Conservation (phyloP, 2,113 vertebrate species). For the Pterophyllum scalare region DNA sequence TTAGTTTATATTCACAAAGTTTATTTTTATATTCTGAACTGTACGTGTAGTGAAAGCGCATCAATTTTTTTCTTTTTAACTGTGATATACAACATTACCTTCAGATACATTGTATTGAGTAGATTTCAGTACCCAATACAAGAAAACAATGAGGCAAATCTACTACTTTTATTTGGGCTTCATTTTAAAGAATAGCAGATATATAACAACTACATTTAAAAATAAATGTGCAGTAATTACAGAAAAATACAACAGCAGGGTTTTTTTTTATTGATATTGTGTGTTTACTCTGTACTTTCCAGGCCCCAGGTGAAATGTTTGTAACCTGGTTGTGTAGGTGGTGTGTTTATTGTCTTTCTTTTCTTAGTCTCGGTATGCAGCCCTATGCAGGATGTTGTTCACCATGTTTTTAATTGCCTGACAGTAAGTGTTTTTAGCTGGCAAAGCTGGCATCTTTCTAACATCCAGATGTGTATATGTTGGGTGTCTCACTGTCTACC, state of each 20-base stretch:
- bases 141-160: neutral
- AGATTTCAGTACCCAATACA: slow-evolving; percentile 17
- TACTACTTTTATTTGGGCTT: slow-evolving; percentile 9
- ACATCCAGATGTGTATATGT: slow-evolving; percentile 72
- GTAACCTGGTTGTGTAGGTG: slow-evolving; percentile 61
- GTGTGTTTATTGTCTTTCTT: slow-evolving; percentile 57
- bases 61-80: slow-evolving; percentile 32
- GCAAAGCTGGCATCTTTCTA: slow-evolving; percentile 39
- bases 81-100: slow-evolving; percentile 29
- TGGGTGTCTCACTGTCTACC: slow-evolving; percentile 83
- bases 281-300: slow-evolving; percentile 43
- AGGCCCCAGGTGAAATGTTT: slow-evolving; percentile 51
- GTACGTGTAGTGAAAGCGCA: slow-evolving; percentile 41
- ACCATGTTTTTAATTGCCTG: slow-evolving; percentile 40
- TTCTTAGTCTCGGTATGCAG: slow-evolving; percentile 46
- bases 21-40: slow-evolving; percentile 81
- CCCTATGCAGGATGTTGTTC: slow-evolving; percentile 62
- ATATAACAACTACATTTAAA: slow-evolving; percentile 3
- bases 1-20: slow-evolving; percentile 75
- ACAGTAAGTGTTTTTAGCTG: slow-evolving; percentile 42
- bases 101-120: slow-evolving; percentile 23
- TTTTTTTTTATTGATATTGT: slow-evolving; percentile 37
- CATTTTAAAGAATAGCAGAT: slow-evolving; percentile 20
- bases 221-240: slow-evolving; percentile 29
- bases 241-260: slow-evolving; percentile 17